phyloP scores from a whole-genome alignment of 2,888 invertebrate species.

The Oscheius onirici region DNA sequence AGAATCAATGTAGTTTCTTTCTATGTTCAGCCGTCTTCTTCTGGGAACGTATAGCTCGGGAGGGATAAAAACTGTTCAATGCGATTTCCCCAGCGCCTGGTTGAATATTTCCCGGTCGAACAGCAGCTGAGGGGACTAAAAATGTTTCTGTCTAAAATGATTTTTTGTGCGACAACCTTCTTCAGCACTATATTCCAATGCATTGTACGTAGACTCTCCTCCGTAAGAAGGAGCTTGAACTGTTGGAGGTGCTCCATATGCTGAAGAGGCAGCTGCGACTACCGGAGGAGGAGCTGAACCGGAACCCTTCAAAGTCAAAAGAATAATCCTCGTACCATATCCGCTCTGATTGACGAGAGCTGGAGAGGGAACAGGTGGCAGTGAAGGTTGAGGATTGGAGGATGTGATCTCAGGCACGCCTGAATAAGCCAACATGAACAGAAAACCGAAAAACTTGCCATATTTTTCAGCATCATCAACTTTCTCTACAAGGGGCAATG shows the following conservation, averaged over 20 bases:
- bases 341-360: background rate
- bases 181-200: conserved; percentile 12
- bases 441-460: background rate
- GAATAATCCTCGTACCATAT: conserved; percentile 3
- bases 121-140: conserved; percentile 12
- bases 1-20: too few relatives aligned
- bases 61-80: background rate
- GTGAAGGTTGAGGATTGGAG: background rate
- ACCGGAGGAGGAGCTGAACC: conserved; percentile 17
- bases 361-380: conserved; percentile 8
- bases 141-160: background rate
- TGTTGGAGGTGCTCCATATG: conserved; percentile 4
- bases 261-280: conserved; percentile 8
- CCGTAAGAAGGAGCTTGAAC: background rate
- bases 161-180: background rate
- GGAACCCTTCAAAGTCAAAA: background rate
- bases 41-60: conserved; percentile 10
- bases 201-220: background rate
- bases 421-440: background rate
- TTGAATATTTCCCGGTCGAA: background rate
- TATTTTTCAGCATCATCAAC: conserved; percentile 18
- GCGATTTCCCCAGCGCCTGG: background rate
- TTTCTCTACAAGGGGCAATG: background rate
- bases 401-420: conserved; percentile 22
- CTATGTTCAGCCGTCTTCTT: conserved; percentile 2